Conservation (phyloP, 2,888 invertebrate genomes). For the Drosophila prolongata region DNA sequence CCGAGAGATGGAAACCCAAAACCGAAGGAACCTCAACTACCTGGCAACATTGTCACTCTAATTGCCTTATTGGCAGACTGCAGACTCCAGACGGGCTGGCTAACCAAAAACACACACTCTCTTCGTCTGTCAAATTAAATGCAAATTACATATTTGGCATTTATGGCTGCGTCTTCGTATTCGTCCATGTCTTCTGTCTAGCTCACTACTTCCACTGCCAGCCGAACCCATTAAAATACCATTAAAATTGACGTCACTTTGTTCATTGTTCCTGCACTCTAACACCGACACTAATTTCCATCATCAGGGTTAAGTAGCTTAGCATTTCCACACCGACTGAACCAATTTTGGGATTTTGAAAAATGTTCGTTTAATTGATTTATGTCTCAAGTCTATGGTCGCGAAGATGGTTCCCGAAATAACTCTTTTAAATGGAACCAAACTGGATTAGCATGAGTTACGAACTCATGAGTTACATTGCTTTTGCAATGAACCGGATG, state of each 20-base stretch:
- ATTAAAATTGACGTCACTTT: conserved; percentile 62
- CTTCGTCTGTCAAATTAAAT: conserved; percentile 77
- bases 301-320: conserved; percentile 50
- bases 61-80: conserved; percentile 27
- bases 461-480: neutral
- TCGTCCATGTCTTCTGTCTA: no score
- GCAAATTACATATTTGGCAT: conserved; percentile 74
- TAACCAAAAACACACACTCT: conserved; percentile 25
- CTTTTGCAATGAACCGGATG: no score
- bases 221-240: conserved; percentile 67
- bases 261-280: conserved; percentile 36
- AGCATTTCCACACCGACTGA: conserved; percentile 11
- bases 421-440: neutral
- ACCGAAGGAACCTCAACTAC: conserved; percentile 7
- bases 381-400: conserved; percentile 3
- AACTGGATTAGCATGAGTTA: conserved; percentile 7
- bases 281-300: conserved; percentile 46
- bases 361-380: conserved; percentile 27
- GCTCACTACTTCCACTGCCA: conserved; percentile 11
- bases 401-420: neutral
- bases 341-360: conserved; percentile 25
- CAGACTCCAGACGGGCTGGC: neutral
- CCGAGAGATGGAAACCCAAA: neutral
- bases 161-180: conserved; percentile 31
- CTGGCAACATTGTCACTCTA: conserved; percentile 38